Percentiles rank a stretch among this genome's conserved stretches.
Conservation (phyloP, 2,888 invertebrate genomes). For the Nomada lathburiana region DNA sequence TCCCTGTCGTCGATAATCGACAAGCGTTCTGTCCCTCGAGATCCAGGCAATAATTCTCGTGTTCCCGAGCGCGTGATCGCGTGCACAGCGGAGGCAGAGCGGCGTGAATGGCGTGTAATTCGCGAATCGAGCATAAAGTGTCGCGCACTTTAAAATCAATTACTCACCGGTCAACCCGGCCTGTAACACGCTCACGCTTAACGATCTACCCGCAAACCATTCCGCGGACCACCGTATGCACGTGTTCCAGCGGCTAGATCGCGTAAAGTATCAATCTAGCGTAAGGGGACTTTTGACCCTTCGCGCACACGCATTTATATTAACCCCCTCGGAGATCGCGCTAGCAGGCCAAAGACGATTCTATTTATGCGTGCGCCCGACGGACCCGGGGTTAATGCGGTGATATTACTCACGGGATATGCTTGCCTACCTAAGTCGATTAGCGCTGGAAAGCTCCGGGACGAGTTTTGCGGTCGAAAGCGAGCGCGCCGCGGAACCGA, state of each 20-base stretch:
- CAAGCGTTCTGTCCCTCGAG: background rate
- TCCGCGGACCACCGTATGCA: constrained; percentile 45
- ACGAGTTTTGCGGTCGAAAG: constrained; percentile 76
- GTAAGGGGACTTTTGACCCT: constrained; percentile 55
- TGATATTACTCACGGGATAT: constrained; percentile 79
- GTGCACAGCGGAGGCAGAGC: constrained; percentile 24
- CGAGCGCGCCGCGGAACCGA: constrained; percentile 54
- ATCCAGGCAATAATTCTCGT: constrained; percentile 19
- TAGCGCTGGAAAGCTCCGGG: constrained; percentile 74
- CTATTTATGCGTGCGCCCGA: constrained; percentile 79
- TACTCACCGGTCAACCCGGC: constrained; percentile 27
- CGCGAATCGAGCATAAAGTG: constrained; percentile 50
- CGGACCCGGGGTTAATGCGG: constrained; percentile 77
- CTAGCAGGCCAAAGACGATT: constrained; percentile 77
- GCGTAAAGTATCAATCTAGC: constrained; percentile 71
- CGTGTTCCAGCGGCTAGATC: constrained; percentile 41
- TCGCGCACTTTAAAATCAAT: constrained; percentile 59
- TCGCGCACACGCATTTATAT: constrained; percentile 76
- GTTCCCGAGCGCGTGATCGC: constrained; percentile 12
- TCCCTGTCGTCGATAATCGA: background rate
- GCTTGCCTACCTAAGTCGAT: constrained; percentile 77
- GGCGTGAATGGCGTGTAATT: constrained; percentile 48
- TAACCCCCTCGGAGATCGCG: constrained; percentile 75
- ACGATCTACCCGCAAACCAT: constrained; percentile 43
- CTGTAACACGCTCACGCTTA: constrained; percentile 26